A percentile compares a stretch with the other conserved stretches of the same genome.
phyloP scores from a whole-genome alignment of 2,888 invertebrate genomes.

The Chrysopilus asiliformis region DNA sequence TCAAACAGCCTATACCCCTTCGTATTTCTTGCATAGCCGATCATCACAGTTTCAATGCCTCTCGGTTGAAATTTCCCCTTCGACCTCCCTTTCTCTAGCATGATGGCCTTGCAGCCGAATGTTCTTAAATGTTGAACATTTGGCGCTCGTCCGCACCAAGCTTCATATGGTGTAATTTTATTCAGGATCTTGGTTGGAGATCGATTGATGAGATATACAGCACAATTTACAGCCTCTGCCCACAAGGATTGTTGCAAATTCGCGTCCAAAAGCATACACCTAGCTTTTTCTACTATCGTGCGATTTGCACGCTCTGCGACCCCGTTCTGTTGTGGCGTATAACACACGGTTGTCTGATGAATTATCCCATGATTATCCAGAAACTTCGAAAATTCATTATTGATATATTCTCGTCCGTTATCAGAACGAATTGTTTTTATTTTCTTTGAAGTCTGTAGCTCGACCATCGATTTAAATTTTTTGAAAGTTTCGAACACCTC shows the following conservation, averaged over 20 bases:
- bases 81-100: too few relatives aligned
- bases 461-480: slow-evolving; percentile 11
- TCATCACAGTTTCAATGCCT: too few relatives aligned
- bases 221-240: slow-evolving; percentile 1
- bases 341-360: slow-evolving; percentile 6
- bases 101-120: too few relatives aligned
- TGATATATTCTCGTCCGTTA: slow-evolving; percentile 11
- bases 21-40: too few relatives aligned
- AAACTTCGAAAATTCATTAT: slow-evolving; percentile 3
- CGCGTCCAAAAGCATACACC: slow-evolving; percentile 1
- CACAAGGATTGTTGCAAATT: background rate
- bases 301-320: slow-evolving; percentile 8
- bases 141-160: too few relatives aligned
- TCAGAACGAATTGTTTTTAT: slow-evolving; percentile 9
- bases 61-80: too few relatives aligned
- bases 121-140: too few relatives aligned
- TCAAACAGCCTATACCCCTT: too few relatives aligned
- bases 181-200: background rate
- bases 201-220: slow-evolving; percentile 1
- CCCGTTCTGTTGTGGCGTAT: slow-evolving; percentile 15
- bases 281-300: slow-evolving; percentile 7
- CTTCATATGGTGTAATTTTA: too few relatives aligned
- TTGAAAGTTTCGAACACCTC: slow-evolving; percentile 12
- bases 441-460: too few relatives aligned
- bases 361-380: slow-evolving; percentile 8